Evolutionary conservation across 2,113 vertebrate genomes (phyloP).

Genomic region (Protobothrops flavoviridis): DNA sequence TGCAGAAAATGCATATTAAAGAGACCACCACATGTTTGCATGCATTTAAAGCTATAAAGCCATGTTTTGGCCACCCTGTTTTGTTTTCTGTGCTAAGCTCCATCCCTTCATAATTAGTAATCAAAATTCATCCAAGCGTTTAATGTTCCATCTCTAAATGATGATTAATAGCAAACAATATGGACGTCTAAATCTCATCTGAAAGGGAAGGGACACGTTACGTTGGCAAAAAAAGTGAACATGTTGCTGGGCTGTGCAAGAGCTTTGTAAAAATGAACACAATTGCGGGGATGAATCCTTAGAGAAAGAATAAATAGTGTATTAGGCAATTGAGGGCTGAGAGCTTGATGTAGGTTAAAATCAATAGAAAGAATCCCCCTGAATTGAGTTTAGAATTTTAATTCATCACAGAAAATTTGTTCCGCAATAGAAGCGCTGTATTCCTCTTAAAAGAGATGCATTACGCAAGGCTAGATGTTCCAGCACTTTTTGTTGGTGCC

Average conservation of each 20-base stretch:
- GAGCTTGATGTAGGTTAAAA: not conserved
- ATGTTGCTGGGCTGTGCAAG: not conserved
- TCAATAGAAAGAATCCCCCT: not conserved
- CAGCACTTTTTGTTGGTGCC: not conserved
- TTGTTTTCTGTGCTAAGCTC: not conserved
- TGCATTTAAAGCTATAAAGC: rapidly evolving
- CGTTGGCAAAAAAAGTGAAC: constrained; percentile 17
- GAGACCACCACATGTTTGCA: constrained; percentile 1
- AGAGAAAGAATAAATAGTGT: not conserved
- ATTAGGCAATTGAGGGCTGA: not conserved
- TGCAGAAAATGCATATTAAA: constrained; percentile 41
- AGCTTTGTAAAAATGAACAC: not conserved
- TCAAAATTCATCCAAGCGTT: constrained; percentile 50
- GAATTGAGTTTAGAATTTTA: not conserved
- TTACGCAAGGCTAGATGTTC: not conserved
- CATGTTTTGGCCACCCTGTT: not conserved
- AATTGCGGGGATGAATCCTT: not conserved
- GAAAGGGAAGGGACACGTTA: constrained; percentile 35
- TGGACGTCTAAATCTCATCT: constrained; percentile 22
- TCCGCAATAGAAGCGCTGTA: not conserved
- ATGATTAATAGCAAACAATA: constrained; percentile 32
- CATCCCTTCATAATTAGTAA: not conserved
- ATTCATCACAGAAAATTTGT: not conserved
- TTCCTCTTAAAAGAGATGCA: not conserved
- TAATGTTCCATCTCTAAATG: constrained; percentile 43